These are phyloP conservation scores for Monochamus saltuarius DNA, from an alignment of 1,140 invertebrate species.

Conservation along the genomic window DNA sequence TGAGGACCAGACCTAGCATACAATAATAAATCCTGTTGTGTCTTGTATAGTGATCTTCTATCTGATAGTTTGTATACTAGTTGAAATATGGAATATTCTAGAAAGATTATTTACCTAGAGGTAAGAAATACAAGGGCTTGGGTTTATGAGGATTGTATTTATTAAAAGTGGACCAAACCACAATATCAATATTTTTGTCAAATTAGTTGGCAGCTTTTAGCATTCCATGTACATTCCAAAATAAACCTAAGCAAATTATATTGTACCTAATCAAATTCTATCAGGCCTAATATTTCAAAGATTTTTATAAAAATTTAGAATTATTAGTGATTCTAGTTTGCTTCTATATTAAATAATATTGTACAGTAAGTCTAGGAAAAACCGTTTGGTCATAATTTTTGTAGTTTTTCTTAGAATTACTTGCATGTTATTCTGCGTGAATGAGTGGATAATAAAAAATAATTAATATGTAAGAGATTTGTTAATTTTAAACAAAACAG, in stretches of 20 bases:
- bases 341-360: slow-evolving; percentile 21
- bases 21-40: slow-evolving; percentile 41
- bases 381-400: slow-evolving; percentile 9
- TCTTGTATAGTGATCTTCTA: slow-evolving; percentile 43
- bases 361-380: slow-evolving; percentile 11
- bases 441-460: slow-evolving; percentile 18
- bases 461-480: no score
- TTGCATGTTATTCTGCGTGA: slow-evolving; percentile 4
- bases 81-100: slow-evolving; percentile 30
- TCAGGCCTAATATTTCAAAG: slow-evolving; percentile 41
- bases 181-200: slow-evolving; percentile 37
- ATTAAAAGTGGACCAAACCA: slow-evolving; percentile 43
- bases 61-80: slow-evolving; percentile 42
- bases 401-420: slow-evolving; percentile 14
- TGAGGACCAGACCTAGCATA: slow-evolving; percentile 48
- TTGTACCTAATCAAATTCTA: slow-evolving; percentile 40
- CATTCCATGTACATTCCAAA: slow-evolving; percentile 43
- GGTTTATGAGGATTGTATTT: slow-evolving; percentile 38
- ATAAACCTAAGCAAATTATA: slow-evolving; percentile 37
- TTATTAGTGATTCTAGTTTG: slow-evolving; percentile 26
- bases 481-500: slow-evolving; percentile 17
- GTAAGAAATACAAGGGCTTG: slow-evolving; percentile 21
- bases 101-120: slow-evolving; percentile 27
- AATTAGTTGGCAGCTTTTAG: slow-evolving; percentile 24
- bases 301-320: slow-evolving; percentile 32